Evolutionary conservation across 2,888 invertebrate species (phyloP), one percentile per base, ranked within the genome.

Genomic region (Mellilla xanthometata): DNA sequence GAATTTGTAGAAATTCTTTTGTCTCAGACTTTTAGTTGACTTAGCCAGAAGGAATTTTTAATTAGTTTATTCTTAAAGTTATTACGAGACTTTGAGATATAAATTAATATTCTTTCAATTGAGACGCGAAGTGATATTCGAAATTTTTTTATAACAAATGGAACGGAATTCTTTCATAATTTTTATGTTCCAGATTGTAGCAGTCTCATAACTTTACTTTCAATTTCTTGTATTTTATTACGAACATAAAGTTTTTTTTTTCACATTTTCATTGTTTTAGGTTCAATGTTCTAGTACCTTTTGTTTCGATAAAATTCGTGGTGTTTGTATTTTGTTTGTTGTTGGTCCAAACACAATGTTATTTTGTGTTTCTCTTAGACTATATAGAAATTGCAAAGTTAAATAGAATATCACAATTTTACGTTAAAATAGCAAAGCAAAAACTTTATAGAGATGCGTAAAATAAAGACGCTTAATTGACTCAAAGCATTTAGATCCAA

Each of bases 151-250:
- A 9, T 24, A 52, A 52, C 38, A 48, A 60, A 64, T 47, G 47
- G 46, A 64, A n/a, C n/a, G 63, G 70, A 65, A 63, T 65, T 55
- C 55, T 68, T 72, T 80, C 72, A 84, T 67, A 60, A 70, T 59
- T 64, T 80, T 65, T 87, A 72, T 87, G 87, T 87, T 87, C 80
- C 87, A 87, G 87, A 83, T 83, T 47, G 58, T 72, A 69, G 63
- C 68, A 40, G 72, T 13, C 41, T 48, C 4, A 19, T 19, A 5
- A 5, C 15, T 19, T 3, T 19, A 5, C 3, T 19, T 19, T 19
- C n/a, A n/a, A n/a, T n/a, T n/a, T n/a, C n/a, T n/a, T n/a, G n/a
- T n/a, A n/a, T n/a, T n/a, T n/a, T n/a, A n/a, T n/a, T n/a, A n/a
- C n/a, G n/a, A n/a, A n/a, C n/a, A n/a, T n/a, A n/a, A n/a, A n/a